These are phyloP conservation scores for Xenops minutus DNA, from an alignment of 2,797 vertebrate genomes.

Conservation along the genomic window DNA sequence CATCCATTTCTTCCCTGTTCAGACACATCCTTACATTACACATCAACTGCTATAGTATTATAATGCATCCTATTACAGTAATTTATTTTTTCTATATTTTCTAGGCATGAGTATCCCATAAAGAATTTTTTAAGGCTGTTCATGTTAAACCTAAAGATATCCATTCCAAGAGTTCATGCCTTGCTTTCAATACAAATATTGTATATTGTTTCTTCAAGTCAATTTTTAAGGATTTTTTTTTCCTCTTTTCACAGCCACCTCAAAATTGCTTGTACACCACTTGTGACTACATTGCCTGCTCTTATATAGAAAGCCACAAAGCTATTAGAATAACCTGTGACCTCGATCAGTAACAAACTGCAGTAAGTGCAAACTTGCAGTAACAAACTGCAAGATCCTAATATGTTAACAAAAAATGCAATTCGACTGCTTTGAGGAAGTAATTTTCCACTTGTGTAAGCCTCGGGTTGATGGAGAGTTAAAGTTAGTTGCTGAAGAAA, in stretches of 20 bases:
- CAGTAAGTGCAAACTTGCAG: no score
- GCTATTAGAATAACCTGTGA: neutral
- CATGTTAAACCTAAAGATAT: neutral
- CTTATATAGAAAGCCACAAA: neutral
- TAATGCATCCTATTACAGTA: neutral
- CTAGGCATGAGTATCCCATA: neutral
- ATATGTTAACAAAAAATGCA: neutral
- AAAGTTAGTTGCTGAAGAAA: neutral
- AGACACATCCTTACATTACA: neutral
- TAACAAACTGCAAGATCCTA: neutral
- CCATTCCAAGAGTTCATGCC: neutral
- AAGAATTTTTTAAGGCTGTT: neutral
- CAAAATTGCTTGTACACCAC: neutral
- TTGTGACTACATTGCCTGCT: neutral
- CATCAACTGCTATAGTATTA: neutral
- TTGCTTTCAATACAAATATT: neutral
- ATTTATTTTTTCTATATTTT: no score
- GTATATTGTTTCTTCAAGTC: accelerated
- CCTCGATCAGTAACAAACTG: neutral
- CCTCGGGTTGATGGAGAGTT: neutral
- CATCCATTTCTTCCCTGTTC: neutral
- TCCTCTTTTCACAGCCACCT: neutral
- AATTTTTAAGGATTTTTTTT: neutral
- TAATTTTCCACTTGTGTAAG: neutral
- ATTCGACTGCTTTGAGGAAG: neutral